These are phyloP conservation scores for Tridacna gigas DNA, from an alignment of 2,888 invertebrate genomes.

Conservation along the genomic window DNA sequence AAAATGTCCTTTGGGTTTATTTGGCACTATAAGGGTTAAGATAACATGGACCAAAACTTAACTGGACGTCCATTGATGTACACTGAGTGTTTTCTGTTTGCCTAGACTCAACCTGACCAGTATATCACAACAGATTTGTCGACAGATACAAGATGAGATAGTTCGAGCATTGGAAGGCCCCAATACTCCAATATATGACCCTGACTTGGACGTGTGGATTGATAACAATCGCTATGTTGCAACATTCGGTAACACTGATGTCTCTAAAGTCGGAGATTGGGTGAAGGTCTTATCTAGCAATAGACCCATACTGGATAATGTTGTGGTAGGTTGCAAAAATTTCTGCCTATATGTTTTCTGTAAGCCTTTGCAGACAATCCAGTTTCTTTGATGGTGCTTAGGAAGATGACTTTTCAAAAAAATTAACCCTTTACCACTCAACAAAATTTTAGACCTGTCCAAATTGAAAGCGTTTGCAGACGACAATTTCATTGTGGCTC, in stretches of 20 bases:
- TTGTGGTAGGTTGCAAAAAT: constrained; percentile 24
- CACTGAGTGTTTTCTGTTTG: not conserved
- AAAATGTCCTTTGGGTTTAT: not conserved
- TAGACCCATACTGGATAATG: constrained; percentile 56
- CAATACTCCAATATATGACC: constrained; percentile 37
- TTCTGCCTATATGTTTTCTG: not conserved
- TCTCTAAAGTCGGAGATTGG: constrained; percentile 81
- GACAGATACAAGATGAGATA: constrained; percentile 72
- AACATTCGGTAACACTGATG: constrained; percentile 81
- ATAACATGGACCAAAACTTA: not conserved
- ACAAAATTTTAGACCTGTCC: no score
- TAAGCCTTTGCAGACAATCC: no score
- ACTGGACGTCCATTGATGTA: not conserved
- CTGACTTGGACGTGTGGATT: constrained; percentile 32
- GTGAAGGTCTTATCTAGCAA: constrained; percentile 71
- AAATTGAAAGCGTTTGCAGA: no score
- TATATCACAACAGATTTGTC: constrained; percentile 69
- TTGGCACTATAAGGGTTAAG: not conserved
- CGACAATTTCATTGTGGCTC: no score
- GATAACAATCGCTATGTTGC: constrained; percentile 78
- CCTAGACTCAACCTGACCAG: constrained; percentile 72
- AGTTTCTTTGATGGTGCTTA: no score
- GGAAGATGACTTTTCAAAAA: no score
- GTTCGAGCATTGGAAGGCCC: constrained; percentile 73
- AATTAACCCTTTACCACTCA: no score